These are phyloP conservation scores for Takifugu rubripes DNA, from an alignment of 2,797 vertebrate species.

Conservation along the genomic window DNA sequence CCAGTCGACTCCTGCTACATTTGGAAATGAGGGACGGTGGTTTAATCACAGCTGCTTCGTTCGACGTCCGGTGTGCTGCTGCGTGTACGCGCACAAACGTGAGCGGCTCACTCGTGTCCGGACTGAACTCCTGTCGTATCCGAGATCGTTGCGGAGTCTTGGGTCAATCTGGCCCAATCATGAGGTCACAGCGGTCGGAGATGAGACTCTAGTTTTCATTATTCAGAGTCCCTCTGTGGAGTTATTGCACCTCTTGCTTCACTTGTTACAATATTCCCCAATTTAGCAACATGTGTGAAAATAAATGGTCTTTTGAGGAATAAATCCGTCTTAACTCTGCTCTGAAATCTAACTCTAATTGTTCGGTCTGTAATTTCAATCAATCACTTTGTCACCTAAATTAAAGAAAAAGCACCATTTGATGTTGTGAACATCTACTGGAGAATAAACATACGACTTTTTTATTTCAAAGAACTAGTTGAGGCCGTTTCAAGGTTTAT, in stretches of 20 bases:
- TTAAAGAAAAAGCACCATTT: too few species aligned
- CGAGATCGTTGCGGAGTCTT: slow-evolving; percentile 9
- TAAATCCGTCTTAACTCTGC: slow-evolving; percentile 3
- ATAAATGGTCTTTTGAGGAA: slow-evolving; percentile 20
- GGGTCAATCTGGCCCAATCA: neutral
- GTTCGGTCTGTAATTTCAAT: too few species aligned
- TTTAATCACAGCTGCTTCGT: slow-evolving; percentile 82
- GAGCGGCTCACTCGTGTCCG: slow-evolving; percentile 48
- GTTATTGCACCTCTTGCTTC: slow-evolving; percentile 12
- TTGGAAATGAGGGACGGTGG: slow-evolving; percentile 86
- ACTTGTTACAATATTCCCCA: slow-evolving; percentile 63
- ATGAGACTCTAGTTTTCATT: slow-evolving; percentile 8
- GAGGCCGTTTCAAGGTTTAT: too few species aligned
- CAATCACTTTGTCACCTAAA: too few species aligned
- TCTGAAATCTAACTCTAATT: too few species aligned
- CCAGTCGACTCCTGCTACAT: slow-evolving; percentile 84
- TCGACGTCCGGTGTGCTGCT: slow-evolving; percentile 70
- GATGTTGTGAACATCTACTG: too few species aligned
- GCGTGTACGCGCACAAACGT: slow-evolving; percentile 62
- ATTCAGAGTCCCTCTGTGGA: neutral
- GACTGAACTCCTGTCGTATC: slow-evolving; percentile 12
- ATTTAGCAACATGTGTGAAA: slow-evolving; percentile 40
- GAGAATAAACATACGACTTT: too few species aligned
- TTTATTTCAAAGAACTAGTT: too few species aligned
- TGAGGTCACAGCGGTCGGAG: slow-evolving; percentile 28